A percentile compares a stretch with the other conserved stretches of the same genome.
Evolutionary conservation across 2,113 vertebrate genomes (phyloP).

Genomic region (Cyanocitta stelleri): DNA sequence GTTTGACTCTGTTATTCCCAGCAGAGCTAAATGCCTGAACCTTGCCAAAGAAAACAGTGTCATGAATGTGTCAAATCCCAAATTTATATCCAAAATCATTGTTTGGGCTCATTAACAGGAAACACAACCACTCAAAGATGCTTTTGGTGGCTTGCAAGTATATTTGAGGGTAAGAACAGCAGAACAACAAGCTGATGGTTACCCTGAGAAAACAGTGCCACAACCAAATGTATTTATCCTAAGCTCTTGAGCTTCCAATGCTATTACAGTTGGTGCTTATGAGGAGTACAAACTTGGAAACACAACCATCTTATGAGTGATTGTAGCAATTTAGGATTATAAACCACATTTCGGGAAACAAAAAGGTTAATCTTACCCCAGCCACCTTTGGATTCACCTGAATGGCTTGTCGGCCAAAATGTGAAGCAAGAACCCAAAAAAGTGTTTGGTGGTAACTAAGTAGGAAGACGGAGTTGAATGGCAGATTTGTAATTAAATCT

Average conservation of each 20-base stretch:
- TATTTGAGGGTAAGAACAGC: neutral
- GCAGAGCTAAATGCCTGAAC: slow-evolving; percentile 9
- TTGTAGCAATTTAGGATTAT: neutral
- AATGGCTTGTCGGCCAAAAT: neutral
- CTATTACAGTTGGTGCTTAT: neutral
- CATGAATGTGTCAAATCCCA: neutral
- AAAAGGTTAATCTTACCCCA: neutral
- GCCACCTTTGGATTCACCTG: neutral
- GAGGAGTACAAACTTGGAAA: neutral
- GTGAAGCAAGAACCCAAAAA: neutral
- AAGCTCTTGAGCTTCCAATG: neutral
- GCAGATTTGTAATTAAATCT: neutral
- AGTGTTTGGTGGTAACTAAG: neutral
- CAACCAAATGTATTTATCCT: neutral
- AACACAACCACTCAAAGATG: neutral
- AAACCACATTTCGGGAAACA: neutral
- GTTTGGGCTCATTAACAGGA: neutral
- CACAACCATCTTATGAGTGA: neutral
- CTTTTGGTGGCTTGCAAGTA: neutral
- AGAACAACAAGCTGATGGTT: neutral
- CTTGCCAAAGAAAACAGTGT: slow-evolving; percentile 11
- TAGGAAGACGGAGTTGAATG: neutral
- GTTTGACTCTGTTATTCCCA: slow-evolving; percentile 6
- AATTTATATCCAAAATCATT: neutral
- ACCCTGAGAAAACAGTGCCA: neutral